A percentile compares a stretch with the other conserved stretches of the same genome.
Evolutionary conservation across 2,113 vertebrate species (phyloP).

Genomic region (Pelmatolapia mariae): DNA sequence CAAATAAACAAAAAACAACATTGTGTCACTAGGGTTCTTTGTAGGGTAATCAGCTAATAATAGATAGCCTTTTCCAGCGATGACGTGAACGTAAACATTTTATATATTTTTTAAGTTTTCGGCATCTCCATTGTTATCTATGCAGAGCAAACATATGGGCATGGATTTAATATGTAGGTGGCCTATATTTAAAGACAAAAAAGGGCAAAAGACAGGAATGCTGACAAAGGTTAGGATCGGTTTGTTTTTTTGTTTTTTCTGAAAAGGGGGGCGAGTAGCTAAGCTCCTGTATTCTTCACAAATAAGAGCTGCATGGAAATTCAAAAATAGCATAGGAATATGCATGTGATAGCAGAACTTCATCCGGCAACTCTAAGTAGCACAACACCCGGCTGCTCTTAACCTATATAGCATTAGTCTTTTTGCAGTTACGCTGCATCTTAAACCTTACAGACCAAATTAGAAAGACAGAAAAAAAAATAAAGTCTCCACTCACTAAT

Average conservation of each 20-base stretch:
- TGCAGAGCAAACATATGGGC: background rate
- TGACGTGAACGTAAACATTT: background rate
- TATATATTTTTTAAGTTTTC: background rate
- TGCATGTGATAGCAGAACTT: constrained; percentile 14
- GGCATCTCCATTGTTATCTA: background rate
- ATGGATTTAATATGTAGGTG: background rate
- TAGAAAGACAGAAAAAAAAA: background rate
- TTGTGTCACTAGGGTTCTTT: background rate
- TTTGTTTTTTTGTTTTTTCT: background rate
- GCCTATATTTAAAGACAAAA: background rate
- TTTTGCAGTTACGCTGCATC: background rate
- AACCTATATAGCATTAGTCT: constrained; percentile 20
- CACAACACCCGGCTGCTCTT: constrained; percentile 13
- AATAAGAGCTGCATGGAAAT: background rate
- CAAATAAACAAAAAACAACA: background rate
- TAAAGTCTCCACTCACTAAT: background rate
- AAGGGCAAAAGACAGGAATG: background rate
- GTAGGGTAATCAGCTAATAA: background rate
- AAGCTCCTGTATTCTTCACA: background rate
- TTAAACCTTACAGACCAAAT: background rate
- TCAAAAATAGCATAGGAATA: background rate
- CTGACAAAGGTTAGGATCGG: background rate
- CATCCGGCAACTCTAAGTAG: constrained; percentile 29
- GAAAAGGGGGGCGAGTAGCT: background rate
- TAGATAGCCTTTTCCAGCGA: background rate